A percentile compares a stretch with the other conserved stretches of the same genome.
Evolutionary conservation across 2,888 invertebrate genomes (phyloP).

Genomic region (Rotaria socialis): DNA sequence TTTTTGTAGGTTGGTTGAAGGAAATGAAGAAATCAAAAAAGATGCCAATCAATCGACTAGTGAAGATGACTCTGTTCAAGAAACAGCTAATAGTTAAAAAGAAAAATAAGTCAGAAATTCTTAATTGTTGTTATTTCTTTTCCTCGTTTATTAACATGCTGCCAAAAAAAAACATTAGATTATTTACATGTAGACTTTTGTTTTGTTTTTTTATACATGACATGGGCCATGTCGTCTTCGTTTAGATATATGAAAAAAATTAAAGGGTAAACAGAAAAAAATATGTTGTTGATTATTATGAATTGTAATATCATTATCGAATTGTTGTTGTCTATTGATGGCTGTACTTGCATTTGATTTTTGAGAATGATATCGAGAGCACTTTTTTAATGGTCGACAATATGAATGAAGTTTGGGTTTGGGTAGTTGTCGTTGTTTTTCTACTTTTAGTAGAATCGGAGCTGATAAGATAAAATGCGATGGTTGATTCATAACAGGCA

Average conservation of each 20-base stretch:
- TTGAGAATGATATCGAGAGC: background rate
- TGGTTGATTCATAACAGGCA: background rate
- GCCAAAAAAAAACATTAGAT: background rate
- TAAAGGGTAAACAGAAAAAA: conserved; percentile 16
- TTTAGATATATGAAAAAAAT: conserved; percentile 9
- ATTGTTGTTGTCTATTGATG: background rate
- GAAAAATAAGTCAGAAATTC: background rate
- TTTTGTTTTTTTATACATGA: background rate
- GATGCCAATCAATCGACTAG: background rate
- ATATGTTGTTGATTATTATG: conserved; percentile 21
- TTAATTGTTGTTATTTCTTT: background rate
- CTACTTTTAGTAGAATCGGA: background rate
- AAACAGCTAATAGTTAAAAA: background rate
- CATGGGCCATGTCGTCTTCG: conserved; percentile 15
- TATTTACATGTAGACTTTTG: background rate
- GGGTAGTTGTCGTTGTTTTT: background rate
- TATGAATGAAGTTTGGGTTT: background rate
- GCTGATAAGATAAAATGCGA: background rate
- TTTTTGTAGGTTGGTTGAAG: background rate
- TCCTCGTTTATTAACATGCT: background rate
- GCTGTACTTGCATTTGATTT: conserved; percentile 1
- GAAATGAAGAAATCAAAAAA: background rate
- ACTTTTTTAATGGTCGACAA: conserved; percentile 16
- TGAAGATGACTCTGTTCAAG: background rate
- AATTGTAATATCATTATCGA: conserved; percentile 11